phyloP scores from a whole-genome alignment of 2,797 vertebrate species.

The Pangasius macronema region DNA sequence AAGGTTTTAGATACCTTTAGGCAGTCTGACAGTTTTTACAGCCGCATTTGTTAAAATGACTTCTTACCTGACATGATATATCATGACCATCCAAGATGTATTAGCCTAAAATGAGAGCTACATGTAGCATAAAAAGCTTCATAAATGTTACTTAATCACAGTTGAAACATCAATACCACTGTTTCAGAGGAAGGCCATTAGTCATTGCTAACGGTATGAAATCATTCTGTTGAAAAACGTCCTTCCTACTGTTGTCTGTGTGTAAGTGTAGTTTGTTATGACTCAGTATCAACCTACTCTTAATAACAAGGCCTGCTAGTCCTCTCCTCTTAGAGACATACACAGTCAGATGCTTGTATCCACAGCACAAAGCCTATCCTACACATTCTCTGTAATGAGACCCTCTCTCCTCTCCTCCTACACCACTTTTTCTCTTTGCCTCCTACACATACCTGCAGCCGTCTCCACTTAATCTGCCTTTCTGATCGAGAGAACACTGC shows the following conservation, averaged over 20 bases:
- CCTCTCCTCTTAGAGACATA: neutral
- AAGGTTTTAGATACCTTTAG: too few relatives aligned
- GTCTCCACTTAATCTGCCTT: slow-evolving; percentile 21
- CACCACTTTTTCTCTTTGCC: slow-evolving; percentile 15
- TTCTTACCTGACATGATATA: neutral
- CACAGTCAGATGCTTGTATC: neutral
- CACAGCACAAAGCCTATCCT: slow-evolving; percentile 30
- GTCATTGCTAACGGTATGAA: neutral
- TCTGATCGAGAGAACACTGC: neutral
- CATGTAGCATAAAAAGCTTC: neutral
- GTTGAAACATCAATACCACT: neutral
- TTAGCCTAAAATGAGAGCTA: neutral
- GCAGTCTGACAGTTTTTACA: neutral
- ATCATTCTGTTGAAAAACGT: neutral
- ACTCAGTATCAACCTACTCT: slow-evolving; percentile 21
- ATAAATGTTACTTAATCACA: neutral
- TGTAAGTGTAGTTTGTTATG: slow-evolving; percentile 3
- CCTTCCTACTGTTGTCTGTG: neutral
- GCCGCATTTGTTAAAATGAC: neutral
- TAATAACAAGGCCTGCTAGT: slow-evolving; percentile 12
- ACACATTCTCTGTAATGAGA: slow-evolving; percentile 39
- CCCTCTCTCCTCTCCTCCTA: slow-evolving; percentile 32
- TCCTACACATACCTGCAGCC: slow-evolving; percentile 39
- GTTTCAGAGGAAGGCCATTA: neutral
- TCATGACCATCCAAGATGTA: neutral